Evolutionary conservation across 1,140 invertebrate genomes (phyloP).

Genomic region (Vanessa tameamea): DNA sequence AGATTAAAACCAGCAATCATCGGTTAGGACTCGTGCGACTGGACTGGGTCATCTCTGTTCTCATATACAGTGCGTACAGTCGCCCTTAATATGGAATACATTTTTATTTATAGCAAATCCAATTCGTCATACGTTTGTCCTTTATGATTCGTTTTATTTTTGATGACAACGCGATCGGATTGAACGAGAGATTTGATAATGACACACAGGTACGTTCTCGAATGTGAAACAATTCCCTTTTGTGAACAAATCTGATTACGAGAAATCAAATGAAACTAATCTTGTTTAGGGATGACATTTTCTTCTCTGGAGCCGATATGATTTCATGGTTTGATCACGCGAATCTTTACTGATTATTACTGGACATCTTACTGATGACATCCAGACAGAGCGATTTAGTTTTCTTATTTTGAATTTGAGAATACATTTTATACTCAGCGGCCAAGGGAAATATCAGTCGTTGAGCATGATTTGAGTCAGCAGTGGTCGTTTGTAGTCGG

Average conservation of each 20-base stretch:
- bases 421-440: no score
- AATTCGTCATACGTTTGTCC: slow-evolving; percentile 13
- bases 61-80: no score
- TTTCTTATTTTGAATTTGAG: no score
- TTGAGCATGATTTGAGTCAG: no score
- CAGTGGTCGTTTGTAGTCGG: no score
- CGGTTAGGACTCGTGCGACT: no score
- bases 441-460: no score
- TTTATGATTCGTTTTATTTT: slow-evolving; percentile 1
- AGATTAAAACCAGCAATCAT: no score
- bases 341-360: no score
- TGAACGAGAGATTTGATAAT: slow-evolving; percentile 15
- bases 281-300: slow-evolving; percentile 9
- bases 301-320: neutral
- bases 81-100: neutral
- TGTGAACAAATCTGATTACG: slow-evolving; percentile 12
- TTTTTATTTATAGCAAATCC: slow-evolving; percentile 4
- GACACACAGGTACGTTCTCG: neutral
- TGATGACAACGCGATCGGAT: slow-evolving; percentile 5
- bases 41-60: no score
- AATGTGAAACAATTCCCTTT: slow-evolving; percentile 7
- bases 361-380: no score
- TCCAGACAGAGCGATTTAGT: no score
- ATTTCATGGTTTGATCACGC: neutral
- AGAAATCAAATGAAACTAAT: slow-evolving; percentile 1